These are phyloP conservation scores for Anarhynchus alexandrinus DNA, from an alignment of 2,113 vertebrate genomes.

Conservation along the genomic window DNA sequence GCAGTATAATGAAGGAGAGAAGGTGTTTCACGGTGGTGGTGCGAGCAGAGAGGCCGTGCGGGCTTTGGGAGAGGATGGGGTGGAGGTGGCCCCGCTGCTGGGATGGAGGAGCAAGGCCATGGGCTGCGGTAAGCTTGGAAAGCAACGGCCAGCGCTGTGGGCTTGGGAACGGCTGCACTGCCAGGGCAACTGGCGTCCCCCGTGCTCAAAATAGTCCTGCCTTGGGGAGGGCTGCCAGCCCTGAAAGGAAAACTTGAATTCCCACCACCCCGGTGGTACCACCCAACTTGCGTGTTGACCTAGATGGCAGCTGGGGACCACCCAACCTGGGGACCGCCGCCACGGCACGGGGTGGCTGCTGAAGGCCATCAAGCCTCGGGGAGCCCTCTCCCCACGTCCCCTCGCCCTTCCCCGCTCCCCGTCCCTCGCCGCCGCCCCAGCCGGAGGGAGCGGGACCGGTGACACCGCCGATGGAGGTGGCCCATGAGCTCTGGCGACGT, in stretches of 20 bases:
- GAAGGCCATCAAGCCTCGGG: not conserved
- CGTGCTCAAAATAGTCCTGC: not conserved
- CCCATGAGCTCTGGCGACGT: not conserved
- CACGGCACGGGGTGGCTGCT: fast-evolving
- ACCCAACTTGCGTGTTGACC: fast-evolving
- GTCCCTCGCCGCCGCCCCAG: not conserved
- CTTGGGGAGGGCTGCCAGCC: not conserved
- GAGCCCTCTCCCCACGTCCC: fast-evolving
- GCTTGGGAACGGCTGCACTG: not conserved
- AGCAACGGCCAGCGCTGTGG: fast-evolving
- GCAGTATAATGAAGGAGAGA: not conserved
- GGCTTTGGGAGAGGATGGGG: not conserved
- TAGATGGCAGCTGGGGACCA: not conserved
- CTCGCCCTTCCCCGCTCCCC: not conserved
- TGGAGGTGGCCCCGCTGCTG: not conserved
- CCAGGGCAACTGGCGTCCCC: not conserved
- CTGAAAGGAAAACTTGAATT: not conserved
- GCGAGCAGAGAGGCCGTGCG: not conserved
- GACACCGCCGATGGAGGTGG: not conserved
- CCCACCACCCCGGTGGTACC: not conserved
- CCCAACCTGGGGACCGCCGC: not conserved
- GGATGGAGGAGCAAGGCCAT: not conserved
- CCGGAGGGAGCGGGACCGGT: not conserved
- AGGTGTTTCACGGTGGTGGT: not conserved
- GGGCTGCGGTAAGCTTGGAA: not conserved